phyloP scores from a whole-genome alignment of 1,140 invertebrate species.

The Leptinotarsa undecemlineata region DNA sequence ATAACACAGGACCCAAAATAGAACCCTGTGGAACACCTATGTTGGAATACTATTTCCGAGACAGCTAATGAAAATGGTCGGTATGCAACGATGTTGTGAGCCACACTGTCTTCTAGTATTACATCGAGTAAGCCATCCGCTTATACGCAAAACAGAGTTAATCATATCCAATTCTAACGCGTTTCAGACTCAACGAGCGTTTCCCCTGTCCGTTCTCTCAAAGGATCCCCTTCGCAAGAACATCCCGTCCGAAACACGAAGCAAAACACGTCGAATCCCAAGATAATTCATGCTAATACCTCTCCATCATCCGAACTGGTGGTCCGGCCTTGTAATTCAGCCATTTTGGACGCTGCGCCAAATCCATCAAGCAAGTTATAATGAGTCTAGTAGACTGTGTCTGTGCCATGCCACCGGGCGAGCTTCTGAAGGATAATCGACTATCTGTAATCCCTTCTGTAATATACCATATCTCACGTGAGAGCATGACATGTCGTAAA shows the following conservation, averaged over 20 bases:
- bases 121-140: too few relatives aligned
- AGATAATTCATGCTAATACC: slow-evolving; percentile 22
- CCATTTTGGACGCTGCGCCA: neutral
- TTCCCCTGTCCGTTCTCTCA: neutral
- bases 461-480: slow-evolving; percentile 27
- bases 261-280: slow-evolving; percentile 10
- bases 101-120: too few relatives aligned
- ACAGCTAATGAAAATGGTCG: too few relatives aligned
- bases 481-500: slow-evolving; percentile 25
- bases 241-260: neutral
- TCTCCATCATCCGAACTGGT: neutral
- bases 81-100: too few relatives aligned
- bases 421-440: slow-evolving; percentile 22
- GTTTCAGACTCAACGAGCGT: too few relatives aligned
- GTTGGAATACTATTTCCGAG: too few relatives aligned
- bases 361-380: slow-evolving; percentile 13
- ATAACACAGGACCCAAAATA: too few relatives aligned
- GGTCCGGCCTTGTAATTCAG: neutral
- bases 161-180: too few relatives aligned
- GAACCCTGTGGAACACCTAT: too few relatives aligned
- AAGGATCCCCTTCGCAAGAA: slow-evolving; percentile 3
- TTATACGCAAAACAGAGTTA: too few relatives aligned
- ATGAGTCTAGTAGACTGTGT: neutral
- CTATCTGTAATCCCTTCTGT: slow-evolving; percentile 26
- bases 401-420: neutral